Base-by-base conservation (phyloP, 2,797 vertebrate species). In the Aldrovandia affinis region DNA sequence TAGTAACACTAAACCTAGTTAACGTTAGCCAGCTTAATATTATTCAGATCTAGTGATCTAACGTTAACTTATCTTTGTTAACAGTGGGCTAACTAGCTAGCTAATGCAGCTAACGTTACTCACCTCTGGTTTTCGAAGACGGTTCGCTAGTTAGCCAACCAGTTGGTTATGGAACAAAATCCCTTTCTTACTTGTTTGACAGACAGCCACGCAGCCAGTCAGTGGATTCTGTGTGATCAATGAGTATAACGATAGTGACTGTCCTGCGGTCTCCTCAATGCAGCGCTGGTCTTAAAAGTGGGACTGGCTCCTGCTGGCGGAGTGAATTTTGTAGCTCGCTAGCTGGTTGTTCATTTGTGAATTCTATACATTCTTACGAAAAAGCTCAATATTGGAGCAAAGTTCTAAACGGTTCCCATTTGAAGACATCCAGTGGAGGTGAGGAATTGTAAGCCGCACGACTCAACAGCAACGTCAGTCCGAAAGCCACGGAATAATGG, bases 261-360 rank as follows among this genome's bases (percentile, higher is more conserved):
- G 73, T 20, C 44, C 33, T 50, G 47, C 55, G 8, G 20, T 39
- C 20, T 77, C 39, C 25, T n/a, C 68, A 39, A 14, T 77, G 25
- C 73, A n/a, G 73, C 39, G 39, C 47, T 47, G 73, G 18, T 77
- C 22, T 44, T n/a, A 20, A 77, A 6, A 33, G 25, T n/a, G n/a
- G 61, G 28, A 14, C 8, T n/a, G n/a, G 12, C 61, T 70, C 30
- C 65, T 5, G 33, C 20, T 70, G n/a, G n/a, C n/a, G n/a, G n/a
- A 39, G 65, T 14, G 65, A 77, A 22, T 20, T n/a, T 44, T n/a
- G 42, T 47, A 12, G 85, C 81, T 81, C 84, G 73, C 77, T 12
- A 44, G 86, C 83, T 84, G 68, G 57, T 83, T 83, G 85, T 33
- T 77, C 39, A 77, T 33, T 44, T 77, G 18, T 77, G 39, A 77